Base-by-base conservation (phyloP, 2,113 vertebrate genomes). In the Hypomesus transpacificus region DNA sequence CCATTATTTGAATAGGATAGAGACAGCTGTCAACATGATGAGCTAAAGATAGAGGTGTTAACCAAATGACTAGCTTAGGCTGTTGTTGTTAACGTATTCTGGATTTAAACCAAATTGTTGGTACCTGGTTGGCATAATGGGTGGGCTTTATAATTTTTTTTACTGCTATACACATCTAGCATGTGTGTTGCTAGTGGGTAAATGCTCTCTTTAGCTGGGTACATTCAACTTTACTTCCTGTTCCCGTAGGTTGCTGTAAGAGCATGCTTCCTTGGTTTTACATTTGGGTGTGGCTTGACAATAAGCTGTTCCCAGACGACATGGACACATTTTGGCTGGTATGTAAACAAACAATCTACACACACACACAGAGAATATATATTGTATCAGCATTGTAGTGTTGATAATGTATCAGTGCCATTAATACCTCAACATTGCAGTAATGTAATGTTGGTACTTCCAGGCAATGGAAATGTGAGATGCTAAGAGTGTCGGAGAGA, bases 301-400 rank as follows among this genome's bases (percentile, higher is more conserved):
- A 89, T 99, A 17, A 95, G 96, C 87, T 88, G 90, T 62, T 93
- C 94, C 73, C 93, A 95, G 58, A 94, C 94, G 3, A 93, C 93
- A 2, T 98, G 96, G 97, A 94, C 89, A 59, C 95, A 96, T 81
- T 98, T 98, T 79, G 97, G 97, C 85, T 99, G 97, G 97, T 98
- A 91, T 85, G 92, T 74, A 70, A 16, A 56, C 26, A 14, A 34
- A 63, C 8, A 31, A 63, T 24, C 4, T 61, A 4, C 26, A 24
- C 5, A 61, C 53, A 56, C 17, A 56, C 0, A 56, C 1, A 56
- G 53, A 56, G 53, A 56, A 46, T 7, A 46, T 7, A 2, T 46
- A 11, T 46, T 46, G 39, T 11, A 46, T 13, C 39, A 46, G 7
- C 39, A 46, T 13, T 46, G 39, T 1, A 34, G 31, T 46, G 39